phyloP scores from a whole-genome alignment of 2,888 invertebrate species.

The Rhamnusium bicolor region DNA sequence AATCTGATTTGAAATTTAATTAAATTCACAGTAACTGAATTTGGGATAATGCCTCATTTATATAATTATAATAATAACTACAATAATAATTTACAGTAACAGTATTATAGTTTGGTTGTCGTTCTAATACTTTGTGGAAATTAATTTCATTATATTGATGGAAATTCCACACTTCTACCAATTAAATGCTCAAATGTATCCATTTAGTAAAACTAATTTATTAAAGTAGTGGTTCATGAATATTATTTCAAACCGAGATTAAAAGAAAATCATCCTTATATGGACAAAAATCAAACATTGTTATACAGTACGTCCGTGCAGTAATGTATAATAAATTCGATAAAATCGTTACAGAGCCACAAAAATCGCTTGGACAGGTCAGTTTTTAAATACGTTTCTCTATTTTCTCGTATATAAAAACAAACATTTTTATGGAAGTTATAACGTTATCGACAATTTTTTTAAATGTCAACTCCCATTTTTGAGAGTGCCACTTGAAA shows the following conservation, averaged over 20 bases:
- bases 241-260: neutral
- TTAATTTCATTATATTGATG: conserved; percentile 32
- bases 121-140: conserved; percentile 32
- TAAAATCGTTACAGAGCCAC: too few species aligned
- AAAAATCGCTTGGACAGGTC: too few species aligned
- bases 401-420: too few species aligned
- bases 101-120: conserved; percentile 20
- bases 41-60: conserved; percentile 30
- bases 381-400: too few species aligned
- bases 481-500: too few species aligned
- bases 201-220: conserved; percentile 30
- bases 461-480: too few species aligned
- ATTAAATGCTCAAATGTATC: conserved; percentile 27
- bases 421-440: too few species aligned
- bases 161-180: conserved; percentile 25
- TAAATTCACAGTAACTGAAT: conserved; percentile 19
- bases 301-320: too few species aligned
- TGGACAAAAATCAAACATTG: neutral
- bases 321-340: too few species aligned
- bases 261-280: neutral
- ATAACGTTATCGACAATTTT: too few species aligned
- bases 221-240: conserved; percentile 9
- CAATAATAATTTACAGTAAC: conserved; percentile 32
- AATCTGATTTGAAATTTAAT: conserved; percentile 31
- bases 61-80: conserved; percentile 33